Base-by-base conservation (phyloP, 2,113 vertebrate species). In the Poicephalus meyeri region DNA sequence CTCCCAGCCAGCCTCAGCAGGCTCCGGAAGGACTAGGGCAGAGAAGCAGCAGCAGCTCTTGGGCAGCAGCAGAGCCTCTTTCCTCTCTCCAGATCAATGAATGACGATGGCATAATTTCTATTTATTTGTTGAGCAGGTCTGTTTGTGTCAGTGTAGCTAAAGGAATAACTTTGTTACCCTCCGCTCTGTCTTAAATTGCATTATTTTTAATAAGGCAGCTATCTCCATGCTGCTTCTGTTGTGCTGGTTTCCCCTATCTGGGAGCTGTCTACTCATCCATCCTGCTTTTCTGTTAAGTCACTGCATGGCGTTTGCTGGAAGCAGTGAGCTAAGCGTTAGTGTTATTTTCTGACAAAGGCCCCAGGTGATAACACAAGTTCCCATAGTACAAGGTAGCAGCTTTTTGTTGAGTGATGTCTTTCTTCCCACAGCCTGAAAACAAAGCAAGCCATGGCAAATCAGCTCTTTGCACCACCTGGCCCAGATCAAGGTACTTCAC, bases 161-260 rank as follows among this genome's bases (percentile, higher is more conserved):
- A 53, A 71, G 69, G 83, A 82, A 50, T 93, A 82, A 81, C 81
- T 95, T 60, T 19, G 19, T 95, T 86, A 73, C 7, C 2, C 31
- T 87, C 28, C 0, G 0, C 39, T 69, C 66, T 13, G 20, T 49
- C 58, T 84, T 93, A 66, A 91, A 93, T 87, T 79, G 68, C 68
- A 65, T 95, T 95, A 82, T 92, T 91, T 94, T 94, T 94, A 95
- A 94, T 74, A 35, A 91, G 79, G 71, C 33, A 56, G 77, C 86
- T 85, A 46, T 95, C 85, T 94, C 64, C 5, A 1, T 16, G 5
- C 66, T 47, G 58, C 85, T 92, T 78, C 71, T 94, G 92, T 49
- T 79, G 63, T 55, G 60, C 68, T 90, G 80, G 25, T 78, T 93
- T 85, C 71, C 82, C 25, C 71, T 63, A 9, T 81, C 73, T 86